Evolutionary conservation across 1,140 invertebrate species (phyloP).

Genomic region (Phortica variegata): DNA sequence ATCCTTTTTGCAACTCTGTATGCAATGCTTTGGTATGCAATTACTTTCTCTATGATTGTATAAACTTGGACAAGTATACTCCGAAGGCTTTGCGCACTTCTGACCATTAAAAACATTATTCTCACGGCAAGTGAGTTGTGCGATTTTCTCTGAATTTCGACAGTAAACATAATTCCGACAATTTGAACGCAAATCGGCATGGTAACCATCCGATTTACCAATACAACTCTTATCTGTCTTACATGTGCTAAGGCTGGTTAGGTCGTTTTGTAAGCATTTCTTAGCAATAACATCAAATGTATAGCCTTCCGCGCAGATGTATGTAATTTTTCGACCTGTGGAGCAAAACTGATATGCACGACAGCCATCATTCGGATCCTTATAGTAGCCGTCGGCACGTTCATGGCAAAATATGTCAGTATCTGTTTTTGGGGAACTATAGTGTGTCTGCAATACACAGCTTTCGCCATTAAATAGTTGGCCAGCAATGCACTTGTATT

Average conservation of each 20-base stretch:
- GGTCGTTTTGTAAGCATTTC: slow-evolving; percentile 57
- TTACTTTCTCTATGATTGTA: slow-evolving; percentile 36
- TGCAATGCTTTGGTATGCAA: slow-evolving; percentile 21
- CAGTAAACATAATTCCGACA: slow-evolving; percentile 64
- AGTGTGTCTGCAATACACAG: slow-evolving; percentile 50
- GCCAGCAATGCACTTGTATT: slow-evolving; percentile 56
- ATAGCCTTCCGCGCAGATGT: slow-evolving; percentile 59
- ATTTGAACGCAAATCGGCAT: slow-evolving; percentile 59
- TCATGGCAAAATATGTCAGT: slow-evolving; percentile 58
- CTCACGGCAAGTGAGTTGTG: slow-evolving; percentile 60
- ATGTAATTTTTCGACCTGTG: slow-evolving; percentile 60
- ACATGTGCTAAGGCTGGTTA: no score
- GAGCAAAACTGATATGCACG: slow-evolving; percentile 63
- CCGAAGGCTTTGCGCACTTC: slow-evolving; percentile 56
- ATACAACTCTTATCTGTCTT: slow-evolving; percentile 58
- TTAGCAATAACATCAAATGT: slow-evolving; percentile 60
- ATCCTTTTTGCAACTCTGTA: slow-evolving; percentile 52
- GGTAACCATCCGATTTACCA: slow-evolving; percentile 61
- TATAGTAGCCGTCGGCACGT: slow-evolving; percentile 62
- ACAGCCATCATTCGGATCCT: slow-evolving; percentile 61
- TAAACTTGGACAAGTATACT: slow-evolving; percentile 50
- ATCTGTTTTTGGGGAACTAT: slow-evolving; percentile 59
- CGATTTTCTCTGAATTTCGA: slow-evolving; percentile 60
- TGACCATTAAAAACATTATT: slow-evolving; percentile 62
- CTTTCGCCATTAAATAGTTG: slow-evolving; percentile 60